These are phyloP conservation scores for Callimorpha dominula DNA, from an alignment of 2,888 invertebrate genomes.

Conservation along the genomic window DNA sequence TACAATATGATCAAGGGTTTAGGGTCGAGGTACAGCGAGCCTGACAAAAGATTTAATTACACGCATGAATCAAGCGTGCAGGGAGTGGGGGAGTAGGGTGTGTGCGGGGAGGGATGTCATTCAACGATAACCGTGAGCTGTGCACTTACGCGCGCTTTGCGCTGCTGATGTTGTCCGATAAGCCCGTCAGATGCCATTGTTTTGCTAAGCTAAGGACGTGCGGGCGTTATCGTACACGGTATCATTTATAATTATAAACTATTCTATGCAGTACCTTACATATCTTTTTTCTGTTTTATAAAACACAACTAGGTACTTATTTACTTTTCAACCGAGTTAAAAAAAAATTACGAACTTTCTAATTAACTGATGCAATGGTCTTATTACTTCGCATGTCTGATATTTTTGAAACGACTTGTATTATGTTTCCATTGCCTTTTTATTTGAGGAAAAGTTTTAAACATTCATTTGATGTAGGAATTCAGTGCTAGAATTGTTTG, in stretches of 20 bases:
- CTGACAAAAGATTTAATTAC: slow-evolving; percentile 86
- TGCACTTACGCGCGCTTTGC: slow-evolving; percentile 73
- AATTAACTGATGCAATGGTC: background rate
- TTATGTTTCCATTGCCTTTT: too few relatives aligned
- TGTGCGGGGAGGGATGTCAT: slow-evolving; percentile 56
- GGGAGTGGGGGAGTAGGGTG: slow-evolving; percentile 56
- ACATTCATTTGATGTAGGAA: too few relatives aligned
- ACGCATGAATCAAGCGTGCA: slow-evolving; percentile 84
- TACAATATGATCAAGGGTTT: slow-evolving; percentile 69
- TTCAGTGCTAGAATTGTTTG: too few relatives aligned
- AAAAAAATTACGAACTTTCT: background rate
- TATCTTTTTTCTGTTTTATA: background rate
- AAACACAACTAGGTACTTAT: background rate
- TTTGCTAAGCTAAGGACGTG: slow-evolving; percentile 65
- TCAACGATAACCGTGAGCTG: slow-evolving; percentile 70
- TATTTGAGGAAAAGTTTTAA: too few relatives aligned
- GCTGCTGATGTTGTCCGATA: slow-evolving; percentile 68
- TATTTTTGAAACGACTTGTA: too few relatives aligned
- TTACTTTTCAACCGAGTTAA: background rate
- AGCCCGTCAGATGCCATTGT: slow-evolving; percentile 68
- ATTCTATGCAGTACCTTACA: slow-evolving; percentile 25
- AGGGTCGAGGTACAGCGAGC: slow-evolving; percentile 69
- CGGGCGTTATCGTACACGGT: slow-evolving; percentile 73
- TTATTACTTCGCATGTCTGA: background rate
- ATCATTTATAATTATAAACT: slow-evolving; percentile 67